Percentiles rank a stretch among this genome's conserved stretches.
Conservation (phyloP, 1,140 invertebrate genomes). For the Bombus cullumanus region DNA sequence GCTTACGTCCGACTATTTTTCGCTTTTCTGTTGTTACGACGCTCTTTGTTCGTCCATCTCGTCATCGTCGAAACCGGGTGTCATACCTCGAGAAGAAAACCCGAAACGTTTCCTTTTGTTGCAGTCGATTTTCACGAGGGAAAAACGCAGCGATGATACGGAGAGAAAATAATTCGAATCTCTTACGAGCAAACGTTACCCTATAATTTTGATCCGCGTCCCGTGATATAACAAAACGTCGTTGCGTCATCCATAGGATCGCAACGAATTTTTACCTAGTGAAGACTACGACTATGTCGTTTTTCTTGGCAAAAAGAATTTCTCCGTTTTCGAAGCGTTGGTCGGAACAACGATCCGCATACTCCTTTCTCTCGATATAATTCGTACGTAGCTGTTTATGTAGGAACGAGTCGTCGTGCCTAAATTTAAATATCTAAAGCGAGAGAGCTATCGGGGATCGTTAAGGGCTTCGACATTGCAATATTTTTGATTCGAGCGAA, state of each 20-base stretch:
- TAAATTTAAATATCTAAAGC: constrained; percentile 54
- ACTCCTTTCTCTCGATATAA: not conserved
- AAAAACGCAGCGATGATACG: constrained; percentile 10
- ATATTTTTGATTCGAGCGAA: constrained; percentile 57
- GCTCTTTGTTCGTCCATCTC: not conserved
- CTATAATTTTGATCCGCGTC: not conserved
- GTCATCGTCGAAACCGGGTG: not conserved
- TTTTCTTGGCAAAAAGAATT: constrained; percentile 2
- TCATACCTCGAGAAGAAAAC: not conserved
- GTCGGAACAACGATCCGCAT: not conserved
- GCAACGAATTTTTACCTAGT: not conserved
- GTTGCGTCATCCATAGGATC: not conserved
- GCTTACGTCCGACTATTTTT: not conserved
- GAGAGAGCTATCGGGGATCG: constrained; percentile 23
- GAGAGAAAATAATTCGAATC: not conserved
- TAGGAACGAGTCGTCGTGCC: constrained; percentile 71
- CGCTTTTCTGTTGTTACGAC: not conserved
- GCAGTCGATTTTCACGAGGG: no score
- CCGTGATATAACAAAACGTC: not conserved
- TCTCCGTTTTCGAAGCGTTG: not conserved
- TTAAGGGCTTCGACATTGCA: not conserved
- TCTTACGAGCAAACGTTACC: not conserved
- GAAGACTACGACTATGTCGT: not conserved
- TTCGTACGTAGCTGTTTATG: constrained; percentile 19
- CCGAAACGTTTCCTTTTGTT: not conserved